Evolutionary conservation across 1,140 invertebrate genomes (phyloP).

Genomic region (Gryon sp.): DNA sequence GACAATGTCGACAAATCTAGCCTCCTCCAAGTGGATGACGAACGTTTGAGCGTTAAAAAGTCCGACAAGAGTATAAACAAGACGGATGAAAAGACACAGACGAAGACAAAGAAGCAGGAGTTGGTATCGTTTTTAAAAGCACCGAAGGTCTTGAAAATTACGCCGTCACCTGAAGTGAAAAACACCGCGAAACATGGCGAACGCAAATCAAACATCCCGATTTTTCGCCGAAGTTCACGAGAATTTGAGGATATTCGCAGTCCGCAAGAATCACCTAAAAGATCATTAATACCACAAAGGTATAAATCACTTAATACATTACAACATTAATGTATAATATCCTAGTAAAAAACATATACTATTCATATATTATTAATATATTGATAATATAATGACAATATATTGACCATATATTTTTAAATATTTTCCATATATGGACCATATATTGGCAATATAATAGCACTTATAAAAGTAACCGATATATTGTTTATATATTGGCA

Average conservation of each 20-base stretch:
- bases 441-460: too few relatives aligned
- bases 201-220: conserved; percentile 75
- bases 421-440: too few relatives aligned
- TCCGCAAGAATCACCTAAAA: conserved; percentile 75
- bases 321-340: too few relatives aligned
- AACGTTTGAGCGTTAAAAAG: conserved; percentile 37
- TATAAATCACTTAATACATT: conserved; percentile 21
- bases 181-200: conserved; percentile 69
- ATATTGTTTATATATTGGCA: too few relatives aligned
- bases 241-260: conserved; percentile 77
- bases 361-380: too few relatives aligned
- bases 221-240: conserved; percentile 72
- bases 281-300: conserved; percentile 76
- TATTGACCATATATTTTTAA: too few relatives aligned
- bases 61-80: conserved; percentile 23
- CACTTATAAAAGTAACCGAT: too few relatives aligned
- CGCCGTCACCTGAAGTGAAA: conserved; percentile 66
- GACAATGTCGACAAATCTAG: conserved; percentile 11
- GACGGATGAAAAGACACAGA: conserved; percentile 6
- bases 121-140: conserved; percentile 69
- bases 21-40: conserved; percentile 12
- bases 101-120: conserved; percentile 52
- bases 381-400: too few relatives aligned
- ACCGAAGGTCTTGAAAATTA: conserved; percentile 67
- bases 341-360: too few relatives aligned